A percentile compares a stretch with the other conserved stretches of the same genome.
These are phyloP conservation scores for Drusus annulatus DNA, from an alignment of 1,140 invertebrate genomes.

Conservation along the genomic window DNA sequence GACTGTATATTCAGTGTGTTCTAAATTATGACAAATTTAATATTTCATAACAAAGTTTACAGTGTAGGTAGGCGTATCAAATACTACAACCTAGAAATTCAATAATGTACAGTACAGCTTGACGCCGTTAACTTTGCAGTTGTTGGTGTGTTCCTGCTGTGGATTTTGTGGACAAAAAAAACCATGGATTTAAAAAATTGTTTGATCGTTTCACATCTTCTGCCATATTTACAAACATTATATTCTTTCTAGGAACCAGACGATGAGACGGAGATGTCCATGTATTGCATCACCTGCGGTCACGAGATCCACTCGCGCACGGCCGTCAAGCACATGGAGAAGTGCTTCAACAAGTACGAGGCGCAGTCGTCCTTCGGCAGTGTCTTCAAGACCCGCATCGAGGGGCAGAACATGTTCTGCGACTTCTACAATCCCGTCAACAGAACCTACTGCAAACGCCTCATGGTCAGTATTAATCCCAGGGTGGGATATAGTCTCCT, in stretches of 20 bases:
- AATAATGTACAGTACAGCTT: no score
- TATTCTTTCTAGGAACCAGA: conserved; percentile 65
- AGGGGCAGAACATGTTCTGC: conserved; percentile 97
- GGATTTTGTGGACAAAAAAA: no score
- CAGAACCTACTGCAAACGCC: conserved; percentile 95
- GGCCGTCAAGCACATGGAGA: conserved; percentile 95
- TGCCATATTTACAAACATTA: not conserved
- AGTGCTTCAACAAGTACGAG: conserved; percentile 97
- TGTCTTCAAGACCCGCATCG: conserved; percentile 93
- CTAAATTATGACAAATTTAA: no score
- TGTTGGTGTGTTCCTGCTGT: no score
- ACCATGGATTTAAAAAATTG: no score
- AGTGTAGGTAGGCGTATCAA: no score
- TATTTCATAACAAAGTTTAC: no score
- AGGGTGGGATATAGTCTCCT: no score
- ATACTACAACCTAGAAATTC: no score
- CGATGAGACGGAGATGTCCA: conserved; percentile 87
- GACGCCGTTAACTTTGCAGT: no score
- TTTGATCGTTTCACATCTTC: no score
- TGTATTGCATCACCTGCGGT: conserved; percentile 97
- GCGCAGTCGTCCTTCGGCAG: conserved; percentile 97
- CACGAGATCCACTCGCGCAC: conserved; percentile 91
- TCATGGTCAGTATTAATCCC: conserved; percentile 74
- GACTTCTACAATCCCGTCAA: conserved; percentile 94
- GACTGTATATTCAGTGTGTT: no score